Conservation (phyloP, 2,888 invertebrate species). For the Ormyrus pomaceus region DNA sequence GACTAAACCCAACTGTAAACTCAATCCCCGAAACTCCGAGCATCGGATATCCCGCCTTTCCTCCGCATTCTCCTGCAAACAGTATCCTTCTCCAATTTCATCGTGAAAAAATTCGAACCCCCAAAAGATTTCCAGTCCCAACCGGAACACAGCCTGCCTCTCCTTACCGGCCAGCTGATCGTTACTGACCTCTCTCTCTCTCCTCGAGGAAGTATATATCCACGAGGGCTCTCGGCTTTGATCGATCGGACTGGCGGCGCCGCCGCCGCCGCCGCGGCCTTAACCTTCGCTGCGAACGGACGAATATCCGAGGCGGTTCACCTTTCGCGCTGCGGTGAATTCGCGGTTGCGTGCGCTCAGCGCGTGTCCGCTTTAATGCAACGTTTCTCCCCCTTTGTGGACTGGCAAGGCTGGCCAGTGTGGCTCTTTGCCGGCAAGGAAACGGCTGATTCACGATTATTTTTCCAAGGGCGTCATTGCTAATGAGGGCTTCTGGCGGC, state of each 20-base stretch:
- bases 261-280: neutral
- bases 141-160: too few relatives aligned
- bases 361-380: neutral
- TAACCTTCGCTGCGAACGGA: constrained; percentile 20
- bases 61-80: too few relatives aligned
- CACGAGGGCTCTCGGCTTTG: neutral
- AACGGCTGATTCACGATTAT: too few relatives aligned
- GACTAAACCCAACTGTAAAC: neutral
- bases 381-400: too few relatives aligned
- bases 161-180: constrained; percentile 8
- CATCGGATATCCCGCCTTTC: neutral
- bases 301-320: neutral
- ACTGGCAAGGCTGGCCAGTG: too few relatives aligned
- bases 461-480: too few relatives aligned
- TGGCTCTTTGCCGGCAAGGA: too few relatives aligned
- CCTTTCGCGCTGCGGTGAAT: neutral
- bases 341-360: neutral
- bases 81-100: too few relatives aligned
- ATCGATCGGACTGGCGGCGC: constrained; percentile 2
- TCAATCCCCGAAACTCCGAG: neutral
- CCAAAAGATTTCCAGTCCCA: too few relatives aligned
- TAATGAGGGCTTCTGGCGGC: too few relatives aligned
- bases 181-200: constrained; percentile 22
- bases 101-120: too few relatives aligned
- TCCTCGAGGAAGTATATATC: neutral